These are phyloP conservation scores for Byasa hedistus DNA, from an alignment of 2,888 invertebrate genomes.

Conservation along the genomic window DNA sequence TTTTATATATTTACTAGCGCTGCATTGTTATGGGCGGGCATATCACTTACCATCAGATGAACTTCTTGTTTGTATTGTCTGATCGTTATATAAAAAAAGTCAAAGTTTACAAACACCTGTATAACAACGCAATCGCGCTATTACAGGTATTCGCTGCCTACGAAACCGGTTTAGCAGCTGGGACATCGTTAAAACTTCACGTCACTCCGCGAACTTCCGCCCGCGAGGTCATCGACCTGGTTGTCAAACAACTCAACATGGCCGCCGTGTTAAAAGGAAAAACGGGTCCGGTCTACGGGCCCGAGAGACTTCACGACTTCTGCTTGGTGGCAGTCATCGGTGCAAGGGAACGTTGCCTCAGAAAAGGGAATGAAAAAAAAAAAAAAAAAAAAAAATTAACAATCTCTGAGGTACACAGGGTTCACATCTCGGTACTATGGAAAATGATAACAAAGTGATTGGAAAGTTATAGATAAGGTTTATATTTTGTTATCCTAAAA, in stretches of 20 bases:
- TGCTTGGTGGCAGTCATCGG: slow-evolving; percentile 98
- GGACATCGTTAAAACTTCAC: slow-evolving; percentile 95
- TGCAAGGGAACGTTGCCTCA: slow-evolving; percentile 93
- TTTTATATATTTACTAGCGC: too few species aligned
- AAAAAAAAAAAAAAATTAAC: slow-evolving; percentile 30
- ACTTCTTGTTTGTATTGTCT: too few species aligned
- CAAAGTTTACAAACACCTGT: too few species aligned
- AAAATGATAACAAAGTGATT: slow-evolving; percentile 4
- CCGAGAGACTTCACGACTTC: slow-evolving; percentile 91
- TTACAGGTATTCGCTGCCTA: slow-evolving; percentile 96
- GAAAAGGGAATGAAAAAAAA: too few species aligned
- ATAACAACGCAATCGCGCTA: not conserved
- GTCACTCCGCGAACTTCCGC: slow-evolving; percentile 96
- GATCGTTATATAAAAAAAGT: too few species aligned
- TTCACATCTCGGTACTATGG: slow-evolving; percentile 34
- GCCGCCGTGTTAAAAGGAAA: slow-evolving; percentile 92
- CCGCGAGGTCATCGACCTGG: slow-evolving; percentile 95
- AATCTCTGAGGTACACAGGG: slow-evolving; percentile 68
- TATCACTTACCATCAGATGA: too few species aligned
- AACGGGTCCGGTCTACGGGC: slow-evolving; percentile 90
- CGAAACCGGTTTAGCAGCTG: slow-evolving; percentile 94
- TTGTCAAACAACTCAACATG: slow-evolving; percentile 97
- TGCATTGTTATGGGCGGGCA: too few species aligned
- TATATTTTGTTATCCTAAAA: slow-evolving; percentile 21
- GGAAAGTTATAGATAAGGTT: not conserved